Evolutionary conservation across 2,797 vertebrate species (phyloP).

Genomic region (Hippocampus kuda): DNA sequence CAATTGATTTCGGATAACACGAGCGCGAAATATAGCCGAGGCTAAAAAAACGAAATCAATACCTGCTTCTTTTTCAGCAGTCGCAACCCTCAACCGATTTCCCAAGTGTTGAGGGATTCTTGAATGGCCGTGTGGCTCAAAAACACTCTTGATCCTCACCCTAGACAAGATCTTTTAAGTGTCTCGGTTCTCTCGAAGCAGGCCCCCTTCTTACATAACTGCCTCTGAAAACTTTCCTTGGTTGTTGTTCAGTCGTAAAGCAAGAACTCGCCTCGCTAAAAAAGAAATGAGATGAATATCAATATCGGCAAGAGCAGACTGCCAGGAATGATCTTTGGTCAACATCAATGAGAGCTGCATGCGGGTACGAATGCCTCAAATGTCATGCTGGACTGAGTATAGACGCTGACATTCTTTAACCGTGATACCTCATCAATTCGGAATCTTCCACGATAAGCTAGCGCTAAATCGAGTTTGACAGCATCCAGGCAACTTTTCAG

Average conservation of each 20-base stretch:
- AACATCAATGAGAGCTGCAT: neutral
- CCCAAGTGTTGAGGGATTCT: neutral
- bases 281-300: neutral
- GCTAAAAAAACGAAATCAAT: neutral
- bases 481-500: constrained; percentile 5
- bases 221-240: neutral
- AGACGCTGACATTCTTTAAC: neutral
- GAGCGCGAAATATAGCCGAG: neutral
- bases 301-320: neutral
- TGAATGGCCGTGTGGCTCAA: neutral
- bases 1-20: neutral
- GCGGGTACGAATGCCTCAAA: neutral
- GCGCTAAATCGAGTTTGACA: constrained; percentile 2
- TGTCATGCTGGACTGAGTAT: neutral
- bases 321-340: neutral
- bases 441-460: neutral
- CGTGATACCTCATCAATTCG: neutral
- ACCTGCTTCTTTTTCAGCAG: neutral
- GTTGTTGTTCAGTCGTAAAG: neutral
- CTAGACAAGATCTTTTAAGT: neutral
- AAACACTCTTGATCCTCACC: neutral
- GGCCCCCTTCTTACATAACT: neutral
- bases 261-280: neutral
- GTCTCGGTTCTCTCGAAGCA: no score
- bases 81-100: neutral